Conservation (phyloP, 1,140 invertebrate genomes). For the Heterodera carotae region DNA sequence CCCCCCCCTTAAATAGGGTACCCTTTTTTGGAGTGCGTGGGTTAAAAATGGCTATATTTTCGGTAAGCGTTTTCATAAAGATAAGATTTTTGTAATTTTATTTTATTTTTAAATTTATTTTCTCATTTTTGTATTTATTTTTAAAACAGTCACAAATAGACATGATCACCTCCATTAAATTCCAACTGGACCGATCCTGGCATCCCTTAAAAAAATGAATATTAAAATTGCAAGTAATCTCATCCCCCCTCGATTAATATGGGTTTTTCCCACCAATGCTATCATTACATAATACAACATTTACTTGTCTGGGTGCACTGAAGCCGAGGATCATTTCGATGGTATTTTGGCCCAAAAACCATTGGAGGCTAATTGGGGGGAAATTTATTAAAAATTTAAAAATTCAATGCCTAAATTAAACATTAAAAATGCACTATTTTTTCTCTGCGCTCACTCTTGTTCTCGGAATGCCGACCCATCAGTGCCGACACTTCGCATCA, state of each 20-base stretch:
- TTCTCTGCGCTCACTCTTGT: conserved; percentile 21
- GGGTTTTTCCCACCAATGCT: no score
- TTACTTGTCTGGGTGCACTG: conserved; percentile 41
- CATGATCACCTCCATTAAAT: neutral
- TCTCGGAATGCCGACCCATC: conserved; percentile 50
- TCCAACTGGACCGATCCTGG: conserved; percentile 16
- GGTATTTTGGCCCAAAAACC: conserved; percentile 42
- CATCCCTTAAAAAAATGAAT: conserved; percentile 11
- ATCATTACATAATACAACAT: no score
- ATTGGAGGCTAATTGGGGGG: conserved; percentile 4
- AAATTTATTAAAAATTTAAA: neutral
- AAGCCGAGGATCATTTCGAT: conserved; percentile 52
- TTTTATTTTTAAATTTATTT: no score
- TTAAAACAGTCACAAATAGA: no score
- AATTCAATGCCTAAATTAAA: neutral
- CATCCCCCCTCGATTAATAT: no score
- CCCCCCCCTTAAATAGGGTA: no score
- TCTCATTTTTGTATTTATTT: neutral
- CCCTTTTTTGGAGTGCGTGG: no score
- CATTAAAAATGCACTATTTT: neutral
- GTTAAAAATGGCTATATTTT: no score
- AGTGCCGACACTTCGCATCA: conserved; percentile 43
- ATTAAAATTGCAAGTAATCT: no score
- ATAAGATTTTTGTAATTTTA: no score
- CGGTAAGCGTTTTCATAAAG: no score